Conservation (phyloP, 2,888 invertebrate species). For the Andrena chrysosceles region DNA sequence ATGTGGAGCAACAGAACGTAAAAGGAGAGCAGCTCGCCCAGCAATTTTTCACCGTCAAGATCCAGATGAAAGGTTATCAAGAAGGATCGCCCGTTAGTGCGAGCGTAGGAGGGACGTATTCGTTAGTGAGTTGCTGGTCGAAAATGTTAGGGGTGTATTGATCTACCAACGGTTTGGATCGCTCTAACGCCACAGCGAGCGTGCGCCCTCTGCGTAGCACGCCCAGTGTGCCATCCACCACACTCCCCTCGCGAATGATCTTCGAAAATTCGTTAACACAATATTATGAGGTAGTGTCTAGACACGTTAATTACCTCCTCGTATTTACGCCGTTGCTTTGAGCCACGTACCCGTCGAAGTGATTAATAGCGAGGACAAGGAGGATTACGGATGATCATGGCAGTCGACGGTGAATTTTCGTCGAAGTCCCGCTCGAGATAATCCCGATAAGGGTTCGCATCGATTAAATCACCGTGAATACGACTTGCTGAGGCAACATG, state of each 20-base stretch:
- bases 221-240: slow-evolving; percentile 34
- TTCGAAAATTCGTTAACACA: slow-evolving; percentile 61
- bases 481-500: neutral
- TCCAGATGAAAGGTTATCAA: slow-evolving; percentile 50
- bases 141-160: slow-evolving; percentile 51
- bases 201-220: slow-evolving; percentile 39
- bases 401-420: slow-evolving; percentile 23
- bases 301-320: slow-evolving; percentile 56
- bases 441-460: slow-evolving; percentile 9
- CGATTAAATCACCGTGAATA: neutral
- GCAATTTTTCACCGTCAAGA: slow-evolving; percentile 58
- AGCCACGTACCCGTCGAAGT: slow-evolving; percentile 17
- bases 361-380: slow-evolving; percentile 45
- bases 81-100: slow-evolving; percentile 35
- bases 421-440: neutral
- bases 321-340: slow-evolving; percentile 28
- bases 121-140: slow-evolving; percentile 40
- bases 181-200: slow-evolving; percentile 37
- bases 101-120: slow-evolving; percentile 26
- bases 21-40: neutral
- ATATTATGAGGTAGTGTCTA: slow-evolving; percentile 55
- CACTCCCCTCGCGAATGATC: slow-evolving; percentile 38
- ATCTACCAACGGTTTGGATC: slow-evolving; percentile 58
- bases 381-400: slow-evolving; percentile 22
- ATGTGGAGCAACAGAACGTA: neutral